phyloP scores from a whole-genome alignment of 2,113 vertebrate genomes.

The Pedetes capensis region DNA sequence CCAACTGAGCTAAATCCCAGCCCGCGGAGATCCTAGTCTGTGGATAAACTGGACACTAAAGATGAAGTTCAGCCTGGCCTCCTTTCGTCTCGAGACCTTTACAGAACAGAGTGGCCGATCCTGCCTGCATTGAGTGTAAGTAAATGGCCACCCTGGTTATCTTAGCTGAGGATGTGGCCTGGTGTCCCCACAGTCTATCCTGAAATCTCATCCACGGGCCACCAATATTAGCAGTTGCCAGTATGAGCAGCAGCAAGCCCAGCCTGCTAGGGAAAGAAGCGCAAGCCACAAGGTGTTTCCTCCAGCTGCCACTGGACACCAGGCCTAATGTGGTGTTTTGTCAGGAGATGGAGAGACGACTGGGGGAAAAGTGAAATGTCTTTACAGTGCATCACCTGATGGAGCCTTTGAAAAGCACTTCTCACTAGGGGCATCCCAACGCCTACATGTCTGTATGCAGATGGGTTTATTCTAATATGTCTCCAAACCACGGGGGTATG shows the following conservation, averaged over 20 bases:
- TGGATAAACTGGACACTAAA: neutral
- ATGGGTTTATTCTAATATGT: slow-evolving; percentile 30
- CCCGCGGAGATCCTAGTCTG: neutral
- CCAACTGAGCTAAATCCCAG: too few species aligned
- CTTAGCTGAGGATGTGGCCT: fast-evolving
- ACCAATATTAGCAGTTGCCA: neutral
- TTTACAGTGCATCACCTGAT: slow-evolving; percentile 49
- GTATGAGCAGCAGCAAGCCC: neutral
- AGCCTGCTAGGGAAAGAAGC: fast-evolving
- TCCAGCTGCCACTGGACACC: neutral
- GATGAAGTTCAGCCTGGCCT: neutral
- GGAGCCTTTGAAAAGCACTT: slow-evolving; percentile 68
- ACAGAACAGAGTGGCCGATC: neutral
- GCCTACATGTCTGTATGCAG: neutral
- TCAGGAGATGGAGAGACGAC: slow-evolving; percentile 40
- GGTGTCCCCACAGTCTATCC: fast-evolving
- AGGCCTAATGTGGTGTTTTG: neutral
- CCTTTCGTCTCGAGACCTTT: neutral
- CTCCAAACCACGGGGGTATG: slow-evolving; percentile 51
- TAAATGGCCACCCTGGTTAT: neutral
- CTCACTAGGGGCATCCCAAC: fast-evolving
- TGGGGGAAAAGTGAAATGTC: slow-evolving; percentile 63
- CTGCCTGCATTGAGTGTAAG: neutral
- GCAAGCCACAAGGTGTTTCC: neutral
- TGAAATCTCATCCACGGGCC: neutral